These are phyloP conservation scores for Melinaea marsaeus DNA, from an alignment of 2,888 invertebrate genomes.

Conservation along the genomic window DNA sequence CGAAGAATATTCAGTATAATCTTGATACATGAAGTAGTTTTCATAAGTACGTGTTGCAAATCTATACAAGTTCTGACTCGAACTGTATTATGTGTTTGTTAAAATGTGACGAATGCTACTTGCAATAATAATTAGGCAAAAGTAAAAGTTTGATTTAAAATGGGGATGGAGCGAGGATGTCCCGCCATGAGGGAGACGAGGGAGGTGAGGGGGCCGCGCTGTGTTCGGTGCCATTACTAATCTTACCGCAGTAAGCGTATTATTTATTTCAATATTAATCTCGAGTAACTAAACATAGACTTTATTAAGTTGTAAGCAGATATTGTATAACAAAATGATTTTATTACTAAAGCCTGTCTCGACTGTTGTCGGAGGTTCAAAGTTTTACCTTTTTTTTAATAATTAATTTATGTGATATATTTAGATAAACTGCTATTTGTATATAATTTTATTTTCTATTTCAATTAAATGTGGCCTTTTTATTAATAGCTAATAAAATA, in stretches of 20 bases:
- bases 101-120: neutral
- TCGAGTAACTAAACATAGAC: conserved; percentile 31
- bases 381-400: conserved; percentile 16
- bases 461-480: conserved; percentile 50
- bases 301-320: conserved; percentile 12
- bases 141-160: neutral
- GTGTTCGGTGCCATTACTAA: conserved; percentile 66
- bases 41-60: conserved; percentile 5
- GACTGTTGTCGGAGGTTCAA: conserved; percentile 6
- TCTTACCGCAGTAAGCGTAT: conserved; percentile 42
- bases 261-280: conserved; percentile 39
- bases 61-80: neutral
- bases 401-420: conserved; percentile 27
- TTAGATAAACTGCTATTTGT: conserved; percentile 36
- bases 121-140: conserved; percentile 9
- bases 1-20: conserved; percentile 8
- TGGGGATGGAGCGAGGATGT: too few relatives aligned
- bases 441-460: conserved; percentile 44
- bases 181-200: too few relatives aligned
- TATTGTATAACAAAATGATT: neutral
- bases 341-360: neutral
- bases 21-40: conserved; percentile 3
- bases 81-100: neutral
- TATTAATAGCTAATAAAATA: conserved; percentile 64
- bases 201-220: conserved; percentile 46